Evolutionary conservation across 2,888 invertebrate species (phyloP), one percentile per base, ranked within the genome.

Genomic region (Pharmacophagus antenor): DNA sequence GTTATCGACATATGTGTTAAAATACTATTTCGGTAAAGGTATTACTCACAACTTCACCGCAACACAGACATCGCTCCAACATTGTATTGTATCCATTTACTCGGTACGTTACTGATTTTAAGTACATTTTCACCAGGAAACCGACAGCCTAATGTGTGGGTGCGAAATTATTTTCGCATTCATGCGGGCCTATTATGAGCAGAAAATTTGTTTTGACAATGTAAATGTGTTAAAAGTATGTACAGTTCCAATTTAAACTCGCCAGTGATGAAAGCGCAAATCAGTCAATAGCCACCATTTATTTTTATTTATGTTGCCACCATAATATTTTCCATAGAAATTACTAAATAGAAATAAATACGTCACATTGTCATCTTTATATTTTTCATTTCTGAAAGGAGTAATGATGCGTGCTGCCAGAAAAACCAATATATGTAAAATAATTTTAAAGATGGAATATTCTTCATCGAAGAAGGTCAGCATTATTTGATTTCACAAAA

Each of bases 51-150:
- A 18, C 41, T 41, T 20, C 37, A 37, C 42, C 42, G 42, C 42
- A 44, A 44, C 22, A 47, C 22, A 21, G 46, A n/a, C 8, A n/a
- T 15, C 27, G 44, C 20, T 27, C 18, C 55, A 55, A 55, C 46
- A 22, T 31, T 47, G 55, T 31, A 47, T 44, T 8, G 21, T 47
- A 46, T 55, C 46, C 27, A 27, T 55, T 47, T 25, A 55, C 31
- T 47, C 27, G 10, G 42, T 46, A 21, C 46, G 21, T 47, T 55
- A 31, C 27, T 22, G 46, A 21, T 25, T 47, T 55, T 47, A 55
- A 55, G n/a, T 46, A 47, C 31, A n/a, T 25, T 55, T 55, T 42
- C 22, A 42, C 41, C 52, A 52, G 52, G 52, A 52, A 41, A 41
- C 37, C 37, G 22, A 4, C n/a, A 52, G 42, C 17, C 10, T 44